Base-by-base conservation (phyloP, 2,797 vertebrate species). In the Prunella strophiata region DNA sequence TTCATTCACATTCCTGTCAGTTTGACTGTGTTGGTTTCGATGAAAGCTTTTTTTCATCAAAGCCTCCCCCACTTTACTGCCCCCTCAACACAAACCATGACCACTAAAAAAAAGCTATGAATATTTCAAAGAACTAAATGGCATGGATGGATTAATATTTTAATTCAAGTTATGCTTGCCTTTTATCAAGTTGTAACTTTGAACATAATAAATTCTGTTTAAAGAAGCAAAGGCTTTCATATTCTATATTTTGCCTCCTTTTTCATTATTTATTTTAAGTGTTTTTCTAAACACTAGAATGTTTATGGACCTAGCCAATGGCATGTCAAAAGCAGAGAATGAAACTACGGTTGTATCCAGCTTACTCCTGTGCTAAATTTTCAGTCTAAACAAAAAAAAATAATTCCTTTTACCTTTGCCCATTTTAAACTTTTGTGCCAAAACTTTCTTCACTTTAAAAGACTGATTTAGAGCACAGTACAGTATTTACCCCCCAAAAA, bases 201-300 rank as follows among this genome's bases (percentile, higher is more conserved):
- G 96, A 98, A 97, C 94, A 96, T 97, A 96, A 97, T 94, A 95
- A 96, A 97, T 96, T 92, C 91, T 88, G 76, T 89, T 97, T 96
- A 90, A 93, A 94, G 79, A 92, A 89, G 32, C 34, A 82, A 95
- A 97, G 74, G n/a, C 72, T 83, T 97, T 85, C 88, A 94, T 71
- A 96, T 45, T 87, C 70, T 90, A 29, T 84, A 70, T 81, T 93
- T 96, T 92, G 47, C 52, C 79, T 92, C 13, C 19, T 83, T 84
- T 89, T 89, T 6, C 88, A 89, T 81, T 94, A 86, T 92, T 94
- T 85, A 94, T 87, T 91, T 81, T 52, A 83, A 81, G 29, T 73
- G 32, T 79, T 48, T 78, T 91, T 91, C 74, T 67, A 78, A 93
- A 96, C 47, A 91, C 19, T 40, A 21, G 32, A 51, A 73, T 82